Evolutionary conservation across 2,797 vertebrate genomes (phyloP).

Genomic region (Gobionotothen gibberifrons): DNA sequence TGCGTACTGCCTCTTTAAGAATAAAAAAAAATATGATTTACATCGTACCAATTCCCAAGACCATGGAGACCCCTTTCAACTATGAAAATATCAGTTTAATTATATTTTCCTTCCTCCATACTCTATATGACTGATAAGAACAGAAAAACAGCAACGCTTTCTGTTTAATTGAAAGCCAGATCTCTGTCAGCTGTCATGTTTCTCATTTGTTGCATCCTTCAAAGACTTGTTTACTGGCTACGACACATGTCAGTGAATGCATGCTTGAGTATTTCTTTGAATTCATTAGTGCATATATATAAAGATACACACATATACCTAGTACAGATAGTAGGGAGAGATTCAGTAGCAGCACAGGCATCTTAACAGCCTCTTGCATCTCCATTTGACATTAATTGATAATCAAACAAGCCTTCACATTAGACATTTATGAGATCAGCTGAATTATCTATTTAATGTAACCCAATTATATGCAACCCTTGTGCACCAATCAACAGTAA

Average conservation of each 20-base stretch:
- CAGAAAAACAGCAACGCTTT: background rate
- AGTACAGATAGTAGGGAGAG: background rate
- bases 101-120: conserved; percentile 7
- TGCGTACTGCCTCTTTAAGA: background rate
- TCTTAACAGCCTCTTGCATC: conserved; percentile 60
- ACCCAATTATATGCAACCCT: conserved; percentile 80
- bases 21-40: background rate
- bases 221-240: conserved; percentile 32
- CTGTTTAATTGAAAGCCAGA: conserved; percentile 40
- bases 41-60: background rate
- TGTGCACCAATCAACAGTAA: conserved; percentile 78
- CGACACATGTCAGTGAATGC: conserved; percentile 5
- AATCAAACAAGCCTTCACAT: conserved; percentile 81
- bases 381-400: conserved; percentile 80
- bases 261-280: conserved; percentile 1
- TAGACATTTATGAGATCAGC: conserved; percentile 82
- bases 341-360: conserved; percentile 19
- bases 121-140: conserved; percentile 14
- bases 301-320: background rate
- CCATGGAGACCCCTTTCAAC: conserved; percentile 10
- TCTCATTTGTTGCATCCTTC: conserved; percentile 35
- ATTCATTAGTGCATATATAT: conserved; percentile 7
- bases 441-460: conserved; percentile 82
- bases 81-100: conserved; percentile 11
- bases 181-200: conserved; percentile 38